Evolutionary conservation across 2,888 invertebrate genomes (phyloP).

Genomic region (Drosophila sordidula): DNA sequence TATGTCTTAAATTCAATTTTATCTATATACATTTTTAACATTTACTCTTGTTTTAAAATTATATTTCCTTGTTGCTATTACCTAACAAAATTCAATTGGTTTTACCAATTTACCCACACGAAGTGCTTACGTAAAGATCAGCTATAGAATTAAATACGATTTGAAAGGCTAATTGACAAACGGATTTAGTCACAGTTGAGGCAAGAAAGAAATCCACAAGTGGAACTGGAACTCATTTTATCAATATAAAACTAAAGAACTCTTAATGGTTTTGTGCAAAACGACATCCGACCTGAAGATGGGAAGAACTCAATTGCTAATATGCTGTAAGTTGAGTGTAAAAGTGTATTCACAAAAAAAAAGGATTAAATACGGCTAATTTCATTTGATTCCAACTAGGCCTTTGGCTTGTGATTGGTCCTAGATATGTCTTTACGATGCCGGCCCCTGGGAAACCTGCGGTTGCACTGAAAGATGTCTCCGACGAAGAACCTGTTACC

Average conservation of each 20-base stretch:
- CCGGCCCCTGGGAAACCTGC: no score
- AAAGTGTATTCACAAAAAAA: background rate
- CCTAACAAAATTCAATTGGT: no score
- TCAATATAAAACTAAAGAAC: slow-evolving; percentile 13
- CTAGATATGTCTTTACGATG: background rate
- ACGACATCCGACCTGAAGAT: background rate
- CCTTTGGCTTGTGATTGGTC: background rate
- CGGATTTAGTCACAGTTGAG: background rate
- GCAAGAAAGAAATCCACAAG: background rate
- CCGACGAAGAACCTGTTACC: background rate
- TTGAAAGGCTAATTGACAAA: background rate
- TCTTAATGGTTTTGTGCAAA: background rate
- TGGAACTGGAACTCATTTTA: slow-evolving; percentile 10
- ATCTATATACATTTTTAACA: no score
- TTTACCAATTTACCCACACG: no score
- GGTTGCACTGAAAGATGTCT: no score
- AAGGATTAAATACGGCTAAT: background rate
- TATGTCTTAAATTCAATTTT: no score
- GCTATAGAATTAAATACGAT: background rate
- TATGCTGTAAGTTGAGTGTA: slow-evolving; percentile 18
- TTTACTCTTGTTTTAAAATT: no score
- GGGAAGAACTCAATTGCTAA: background rate
- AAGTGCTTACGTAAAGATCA: background rate
- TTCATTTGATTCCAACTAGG: slow-evolving; percentile 5
- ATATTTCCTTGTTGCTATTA: no score